Evolutionary conservation across 2,797 vertebrate genomes (phyloP).

Genomic region (Leptodactylus fallax): DNA sequence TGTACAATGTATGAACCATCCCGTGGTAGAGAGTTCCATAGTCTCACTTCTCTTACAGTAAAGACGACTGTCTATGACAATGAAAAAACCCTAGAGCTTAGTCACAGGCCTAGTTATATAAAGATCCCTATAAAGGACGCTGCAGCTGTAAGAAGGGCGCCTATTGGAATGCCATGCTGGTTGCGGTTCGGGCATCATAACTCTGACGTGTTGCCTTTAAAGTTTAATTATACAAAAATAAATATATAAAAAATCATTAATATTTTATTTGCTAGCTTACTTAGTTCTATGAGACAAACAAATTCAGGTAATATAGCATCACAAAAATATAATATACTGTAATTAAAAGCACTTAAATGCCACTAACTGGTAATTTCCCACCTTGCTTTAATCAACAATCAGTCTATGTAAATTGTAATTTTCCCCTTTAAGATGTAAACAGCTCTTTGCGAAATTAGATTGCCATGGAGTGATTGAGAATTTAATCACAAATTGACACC

Average conservation of each 20-base stretch:
- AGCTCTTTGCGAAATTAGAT: slow-evolving; percentile 42
- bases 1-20: no score
- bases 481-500: slow-evolving; percentile 38
- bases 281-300: background rate
- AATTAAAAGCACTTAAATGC: background rate
- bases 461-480: slow-evolving; percentile 43
- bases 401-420: slow-evolving; percentile 10
- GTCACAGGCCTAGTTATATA: no score
- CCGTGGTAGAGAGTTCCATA: no score
- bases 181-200: no score
- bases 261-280: background rate
- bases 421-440: slow-evolving; percentile 18
- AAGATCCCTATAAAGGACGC: no score
- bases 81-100: no score
- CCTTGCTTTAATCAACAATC: slow-evolving; percentile 9
- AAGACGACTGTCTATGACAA: no score
- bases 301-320: background rate
- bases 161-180: no score
- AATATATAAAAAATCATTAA: background rate
- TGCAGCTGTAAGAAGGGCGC: no score
- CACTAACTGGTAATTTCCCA: background rate
- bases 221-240: no score
- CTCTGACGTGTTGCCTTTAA: no score
- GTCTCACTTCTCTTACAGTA: no score
- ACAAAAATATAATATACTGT: background rate